Base-by-base conservation (phyloP, 2,888 invertebrate species). In the Agrotis clavis region DNA sequence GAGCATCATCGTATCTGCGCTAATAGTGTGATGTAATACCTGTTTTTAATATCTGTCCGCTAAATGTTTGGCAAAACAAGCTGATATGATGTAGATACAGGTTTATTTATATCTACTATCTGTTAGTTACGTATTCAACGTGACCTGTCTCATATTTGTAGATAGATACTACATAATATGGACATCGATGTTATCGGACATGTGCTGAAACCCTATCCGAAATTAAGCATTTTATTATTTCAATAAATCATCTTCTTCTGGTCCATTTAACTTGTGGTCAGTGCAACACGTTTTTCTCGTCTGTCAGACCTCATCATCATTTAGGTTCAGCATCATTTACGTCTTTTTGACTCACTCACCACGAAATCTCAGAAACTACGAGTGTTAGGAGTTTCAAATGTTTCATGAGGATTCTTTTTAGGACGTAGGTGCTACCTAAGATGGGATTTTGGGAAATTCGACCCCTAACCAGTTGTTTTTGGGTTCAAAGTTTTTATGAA, bases 1-100 rank as follows among this genome's bases (percentile, higher is more conserved):
- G 67, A 61, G 59, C 25, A 67, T 71, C 25, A 67, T 71, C 21
- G 18, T 61, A 53, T 57, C 30, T 51, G 14, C 57, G 61, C 68
- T 76, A 77, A 83, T 56, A 64, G 21, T 62, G 51, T 81, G 67
- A 77, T 73, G 83, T 61, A 77, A 76, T 61, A 71, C 64, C 71
- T 79, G 74, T 78, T 84, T 72, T 70, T 62, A 78, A 54, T 81
- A 71, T 61, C 47, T 45, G 54, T 60, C 50, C 30, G 69, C 51
- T 72, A 77, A 78, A 57, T 80, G 67, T 48, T 72, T 71, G 67
- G 71, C 62, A 77, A 69, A 79, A 74, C 74, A 79, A 48, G 53
- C 47, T 62, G 56, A 65, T 72, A 79, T 77, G 67, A 41, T 64
- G 68, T 76, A 50, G 45, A 47, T 65, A 50, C 25, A 18, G 25